A percentile compares a stretch with the other conserved stretches of the same genome.
phyloP scores from a whole-genome alignment of 92 coral and sea anemone genomes.

The Phymanthus crucifer region DNA sequence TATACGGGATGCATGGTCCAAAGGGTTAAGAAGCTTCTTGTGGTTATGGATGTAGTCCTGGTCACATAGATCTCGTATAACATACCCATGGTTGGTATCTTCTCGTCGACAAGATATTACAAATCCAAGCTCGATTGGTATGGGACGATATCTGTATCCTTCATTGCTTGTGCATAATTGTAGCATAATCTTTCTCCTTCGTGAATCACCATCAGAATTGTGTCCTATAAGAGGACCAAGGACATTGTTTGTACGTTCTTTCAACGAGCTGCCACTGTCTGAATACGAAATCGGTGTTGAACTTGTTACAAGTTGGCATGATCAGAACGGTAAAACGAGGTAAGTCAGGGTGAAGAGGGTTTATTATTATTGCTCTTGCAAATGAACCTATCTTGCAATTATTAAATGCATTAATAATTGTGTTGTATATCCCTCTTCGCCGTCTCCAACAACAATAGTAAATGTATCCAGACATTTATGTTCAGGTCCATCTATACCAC shows the following conservation, averaged over 20 bases:
- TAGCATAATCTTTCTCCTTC: slow-evolving; percentile 40
- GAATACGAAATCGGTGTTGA: slow-evolving; percentile 31
- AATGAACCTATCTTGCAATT: slow-evolving; percentile 37
- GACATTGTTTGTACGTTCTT: slow-evolving; percentile 18
- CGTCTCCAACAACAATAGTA: slow-evolving; percentile 44
- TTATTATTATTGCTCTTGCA: slow-evolving; percentile 43
- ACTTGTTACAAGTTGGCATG: slow-evolving; percentile 57
- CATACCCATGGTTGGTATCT: slow-evolving; percentile 6
- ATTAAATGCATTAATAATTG: slow-evolving; percentile 31
- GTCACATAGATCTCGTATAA: slow-evolving; percentile 37
- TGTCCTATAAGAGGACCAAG: slow-evolving; percentile 53
- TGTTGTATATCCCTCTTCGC: slow-evolving; percentile 46
- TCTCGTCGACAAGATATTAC: slow-evolving; percentile 25
- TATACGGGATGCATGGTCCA: slow-evolving; percentile 35
- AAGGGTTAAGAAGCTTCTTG: slow-evolving; percentile 47
- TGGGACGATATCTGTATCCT: slow-evolving; percentile 23
- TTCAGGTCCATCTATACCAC: slow-evolving; percentile 31
- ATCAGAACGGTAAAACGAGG: slow-evolving; percentile 43
- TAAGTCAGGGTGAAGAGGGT: slow-evolving; percentile 50
- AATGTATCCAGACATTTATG: slow-evolving; percentile 49
- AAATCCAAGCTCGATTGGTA: slow-evolving; percentile 26
- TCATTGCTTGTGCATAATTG: slow-evolving; percentile 11
- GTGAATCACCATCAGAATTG: slow-evolving; percentile 49
- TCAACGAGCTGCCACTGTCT: slow-evolving; percentile 52
- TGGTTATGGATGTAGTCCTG: slow-evolving; percentile 57